Evolutionary conservation across 1,140 invertebrate genomes (phyloP), one percentile per base, ranked within the genome.

Genomic region (Drosophila bocqueti): DNA sequence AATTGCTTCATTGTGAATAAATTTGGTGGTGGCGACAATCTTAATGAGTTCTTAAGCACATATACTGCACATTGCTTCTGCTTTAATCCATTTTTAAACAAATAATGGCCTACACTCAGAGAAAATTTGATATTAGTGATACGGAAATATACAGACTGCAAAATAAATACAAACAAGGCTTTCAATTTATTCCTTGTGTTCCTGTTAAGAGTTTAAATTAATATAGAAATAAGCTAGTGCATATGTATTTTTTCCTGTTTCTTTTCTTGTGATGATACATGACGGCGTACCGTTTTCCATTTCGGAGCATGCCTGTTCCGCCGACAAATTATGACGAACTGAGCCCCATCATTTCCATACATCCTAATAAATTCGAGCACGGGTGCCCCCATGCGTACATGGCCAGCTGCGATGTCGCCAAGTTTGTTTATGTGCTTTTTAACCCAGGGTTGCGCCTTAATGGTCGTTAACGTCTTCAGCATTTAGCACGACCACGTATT

Each of bases 311-410:
- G 43, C 46, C 40, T 59, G 34, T 24, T 49, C 31, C 9, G 52
- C 11, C 74, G 78, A 84, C 82, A 84, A 85, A 85, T 84, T 84
- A 84, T 85, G 78, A 85, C 78, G 67, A 81, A 84, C 64, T 66
- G 74, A 63, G 72, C 11, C 57, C 57, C 38, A 78, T 78, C 65
- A 85, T 78, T 85, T 57, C 26, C 64, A 54, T 59, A 21, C 61
- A 79, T 29, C 34, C 52, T 72, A 42, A 46, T 50, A 62, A 42
- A 55, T 66, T 67, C 57, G 54, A 31, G 26, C 34, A 21, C 45
- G 45, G 46, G 43, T 50, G 57, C 16, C 38, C 38, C 31, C 15
- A 18, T 36, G 26, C 38, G 15, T 38, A 34, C 29, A 64, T 73
- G 60, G 66, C 29, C 79, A 78, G 38, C 55, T 74, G 59, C 50